Evolutionary conservation across 2,797 vertebrate species (phyloP).

Genomic region (Syngnathus acus): DNA sequence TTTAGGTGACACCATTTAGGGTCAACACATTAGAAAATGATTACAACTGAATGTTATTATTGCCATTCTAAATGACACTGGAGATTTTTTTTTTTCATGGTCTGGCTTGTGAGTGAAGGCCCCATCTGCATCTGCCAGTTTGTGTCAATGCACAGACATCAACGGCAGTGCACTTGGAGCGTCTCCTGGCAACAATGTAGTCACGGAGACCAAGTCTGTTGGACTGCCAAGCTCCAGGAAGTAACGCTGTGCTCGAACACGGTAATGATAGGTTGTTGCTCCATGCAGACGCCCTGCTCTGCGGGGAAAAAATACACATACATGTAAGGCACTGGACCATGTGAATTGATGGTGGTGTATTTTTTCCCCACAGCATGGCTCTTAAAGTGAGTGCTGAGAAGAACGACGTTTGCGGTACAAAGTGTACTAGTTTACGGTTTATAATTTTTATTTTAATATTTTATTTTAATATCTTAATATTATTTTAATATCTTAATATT

Average conservation of each 20-base stretch:
- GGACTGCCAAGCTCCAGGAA: conserved; percentile 45
- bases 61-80: background rate
- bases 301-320: no score
- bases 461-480: no score
- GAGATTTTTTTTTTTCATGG: background rate
- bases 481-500: no score
- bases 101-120: background rate
- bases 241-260: conserved; percentile 38
- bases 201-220: conserved; percentile 54
- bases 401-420: no score
- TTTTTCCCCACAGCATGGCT: no score
- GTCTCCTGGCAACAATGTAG: conserved; percentile 68
- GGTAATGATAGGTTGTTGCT: conserved; percentile 54
- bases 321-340: no score
- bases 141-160: conserved; percentile 40
- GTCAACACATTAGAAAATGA: background rate
- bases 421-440: no score
- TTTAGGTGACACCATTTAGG: background rate
- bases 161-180: conserved; percentile 25
- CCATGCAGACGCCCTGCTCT: conserved; percentile 18
- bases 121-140: conserved; percentile 38
- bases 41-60: background rate
- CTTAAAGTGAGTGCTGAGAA: no score
- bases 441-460: no score
- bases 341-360: no score